Conservation (phyloP, 2,888 invertebrate genomes). For the Nemoura dubitans region DNA sequence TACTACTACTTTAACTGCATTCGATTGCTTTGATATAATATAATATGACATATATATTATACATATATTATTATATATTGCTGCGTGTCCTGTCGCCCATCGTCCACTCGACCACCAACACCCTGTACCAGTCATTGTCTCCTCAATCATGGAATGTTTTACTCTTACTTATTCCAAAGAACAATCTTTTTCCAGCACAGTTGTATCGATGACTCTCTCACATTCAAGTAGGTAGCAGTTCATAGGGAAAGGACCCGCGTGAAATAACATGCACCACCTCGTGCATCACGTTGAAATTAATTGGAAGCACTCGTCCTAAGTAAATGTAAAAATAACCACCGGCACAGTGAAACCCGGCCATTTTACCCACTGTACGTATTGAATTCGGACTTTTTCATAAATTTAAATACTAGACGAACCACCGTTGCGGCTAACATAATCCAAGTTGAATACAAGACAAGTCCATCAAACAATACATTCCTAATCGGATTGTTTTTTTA, state of each 20-base stretch:
- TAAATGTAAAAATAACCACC: constrained; percentile 7
- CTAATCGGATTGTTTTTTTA: constrained; percentile 35
- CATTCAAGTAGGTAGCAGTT: not conserved
- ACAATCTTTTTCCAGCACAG: not conserved
- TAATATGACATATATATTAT: too few species aligned
- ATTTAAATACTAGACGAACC: not conserved
- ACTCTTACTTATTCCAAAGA: not conserved
- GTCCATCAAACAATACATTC: constrained; percentile 32
- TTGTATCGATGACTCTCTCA: not conserved
- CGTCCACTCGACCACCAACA: not conserved
- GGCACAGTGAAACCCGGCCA: not conserved
- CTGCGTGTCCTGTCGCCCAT: not conserved
- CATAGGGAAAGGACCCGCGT: not conserved
- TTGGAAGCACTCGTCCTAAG: constrained; percentile 9
- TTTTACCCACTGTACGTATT: not conserved
- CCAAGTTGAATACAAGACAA: constrained; percentile 39
- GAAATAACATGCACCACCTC: not conserved
- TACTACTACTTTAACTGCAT: not conserved
- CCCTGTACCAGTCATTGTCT: not conserved
- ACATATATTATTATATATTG: not conserved
- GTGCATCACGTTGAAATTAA: not conserved
- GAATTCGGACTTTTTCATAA: not conserved
- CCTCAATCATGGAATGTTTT: not conserved
- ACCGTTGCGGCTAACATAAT: not conserved
- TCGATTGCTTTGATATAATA: not conserved